phyloP scores from a whole-genome alignment of 2,888 invertebrate species.

The Nephrocerus scutellatus region DNA sequence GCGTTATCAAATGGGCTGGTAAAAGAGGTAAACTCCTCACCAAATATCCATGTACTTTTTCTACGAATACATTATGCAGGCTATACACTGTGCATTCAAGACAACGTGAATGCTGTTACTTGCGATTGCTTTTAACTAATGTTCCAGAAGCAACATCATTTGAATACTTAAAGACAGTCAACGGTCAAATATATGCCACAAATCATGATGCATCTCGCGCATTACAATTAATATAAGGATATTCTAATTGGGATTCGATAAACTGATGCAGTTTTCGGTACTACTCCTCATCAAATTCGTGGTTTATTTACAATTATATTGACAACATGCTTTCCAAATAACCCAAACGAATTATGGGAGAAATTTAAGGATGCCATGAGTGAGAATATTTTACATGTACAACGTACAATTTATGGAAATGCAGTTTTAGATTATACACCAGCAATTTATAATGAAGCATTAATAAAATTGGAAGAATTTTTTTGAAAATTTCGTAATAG shows the following conservation, averaged over 20 bases:
- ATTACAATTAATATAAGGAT: slow-evolving; percentile 1
- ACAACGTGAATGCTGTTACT: slow-evolving; percentile 28
- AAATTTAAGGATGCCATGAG: slow-evolving; percentile 10
- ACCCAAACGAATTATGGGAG: slow-evolving; percentile 7
- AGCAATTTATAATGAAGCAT: slow-evolving; percentile 8
- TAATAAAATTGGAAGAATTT: neutral
- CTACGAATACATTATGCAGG: slow-evolving; percentile 29
- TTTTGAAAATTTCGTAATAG: too few relatives aligned
- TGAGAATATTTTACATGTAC: slow-evolving; percentile 8
- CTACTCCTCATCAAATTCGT: slow-evolving; percentile 15
- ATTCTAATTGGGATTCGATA: slow-evolving; percentile 15
- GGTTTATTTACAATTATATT: slow-evolving; percentile 19
- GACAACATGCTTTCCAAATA: too few relatives aligned
- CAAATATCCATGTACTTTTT: slow-evolving; percentile 24
- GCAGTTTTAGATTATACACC: neutral
- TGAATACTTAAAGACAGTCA: neutral
- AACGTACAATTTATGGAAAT: neutral
- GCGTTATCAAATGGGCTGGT: slow-evolving; percentile 19
- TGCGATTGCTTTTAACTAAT: slow-evolving; percentile 21
- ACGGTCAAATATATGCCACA: slow-evolving; percentile 21
- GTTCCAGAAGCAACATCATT: neutral
- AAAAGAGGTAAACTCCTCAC: slow-evolving; percentile 25
- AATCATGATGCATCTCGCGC: slow-evolving; percentile 3
- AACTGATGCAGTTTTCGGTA: slow-evolving; percentile 14
- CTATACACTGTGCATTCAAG: slow-evolving; percentile 36